Base-by-base conservation (phyloP, 1,140 invertebrate genomes). In the Lepidotrigona ventralis region DNA sequence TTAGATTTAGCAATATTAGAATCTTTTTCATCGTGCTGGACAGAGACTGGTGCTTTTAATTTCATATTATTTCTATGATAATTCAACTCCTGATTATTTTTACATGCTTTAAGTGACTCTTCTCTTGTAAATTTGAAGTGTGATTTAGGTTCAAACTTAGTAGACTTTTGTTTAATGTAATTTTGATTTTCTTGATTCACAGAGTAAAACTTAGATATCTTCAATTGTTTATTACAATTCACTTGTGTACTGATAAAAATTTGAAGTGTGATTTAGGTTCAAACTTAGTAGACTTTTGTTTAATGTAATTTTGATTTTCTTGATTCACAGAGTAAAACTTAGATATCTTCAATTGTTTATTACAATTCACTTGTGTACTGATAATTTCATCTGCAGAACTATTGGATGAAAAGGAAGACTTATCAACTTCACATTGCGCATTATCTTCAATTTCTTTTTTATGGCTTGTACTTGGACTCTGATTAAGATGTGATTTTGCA, bases 21-120 rank as follows among this genome's bases (percentile, higher is more conserved):
- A 60, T 89, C 84, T 81, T 80, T 39, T 26, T 70, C 46, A 11
- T 1, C 78, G 29, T 75, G 69, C 53, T 76, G 79, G 75, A 54
- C 15, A 78, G 72, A 46, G 26, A 26, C 29, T 23, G 56, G 56
- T 77, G 85, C 71, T 15, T 85, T 86, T 68, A 71, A 63, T 76
- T 76, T 66, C 3, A 15, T 46, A 63, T 80, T 73, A 11, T 72
- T 68, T 73, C 14, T 84, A 15, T 53, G 56, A 21, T 15, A 26
- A 70, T 56, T 69, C 4, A n/a, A 5, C 33, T 76, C 72, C 9
- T 76, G 54, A 54, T 39, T 76, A 39, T 14, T 66, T 53, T 64
- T 78, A 26, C 1, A 21, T 56, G 15, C 8, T 70, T 78, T 70
- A 66, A 46, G 79, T 6, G 54, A 21, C 19, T 87, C 15, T 70